Base-by-base conservation (phyloP, 2,888 invertebrate species). In the Drosophila peninsularis region DNA sequence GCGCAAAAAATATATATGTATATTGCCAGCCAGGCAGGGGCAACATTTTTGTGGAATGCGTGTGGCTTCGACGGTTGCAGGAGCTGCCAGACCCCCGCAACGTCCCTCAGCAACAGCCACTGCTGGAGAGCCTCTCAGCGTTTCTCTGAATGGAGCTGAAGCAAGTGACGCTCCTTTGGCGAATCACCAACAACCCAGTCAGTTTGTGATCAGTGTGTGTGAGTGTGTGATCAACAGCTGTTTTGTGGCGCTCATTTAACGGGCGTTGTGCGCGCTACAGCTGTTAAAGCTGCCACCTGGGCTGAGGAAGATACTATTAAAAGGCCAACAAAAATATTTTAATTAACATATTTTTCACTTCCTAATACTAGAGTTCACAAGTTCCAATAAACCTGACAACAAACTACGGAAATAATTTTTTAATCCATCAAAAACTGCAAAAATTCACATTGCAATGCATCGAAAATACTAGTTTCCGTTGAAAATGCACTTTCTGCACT, bases 201-300 rank as follows among this genome's bases (percentile, higher is more conserved):
- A 65, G 74, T 58, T 17, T 47, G 3, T n/a, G n/a, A n/a, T n/a
- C n/a, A n/a, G 49, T 30, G 39, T 21, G 45, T 56, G 47, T 56
- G 47, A 69, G 55, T 56, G 45, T 53, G 64, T 62, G 56, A 30
- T 13, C 21, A 76, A 44, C 82, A 88, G 86, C 80, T 86, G 82
- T 61, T 65, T n/a, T 47, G 44, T 64, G 69, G 69, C 64, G 75
- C 68, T 78, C 64, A 24, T 69, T 81, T 74, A 71, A 78, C 74
- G 74, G 68, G 45, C 73, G 62, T 68, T 70, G 61, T 45, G 68
- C 66, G 62, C 50, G 60, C 55, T 60, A 65, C 83, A 86, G 83
- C 88, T 86, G 83, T 57, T 64, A 13, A 64, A 10, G 78, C 60
- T 88, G 86, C 83, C 83, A 83, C 71, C 58, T 37, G 37, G 78